Evolutionary conservation across 1,140 invertebrate species (phyloP), one percentile per base, ranked within the genome.

Genomic region (Aphidius ervi): DNA sequence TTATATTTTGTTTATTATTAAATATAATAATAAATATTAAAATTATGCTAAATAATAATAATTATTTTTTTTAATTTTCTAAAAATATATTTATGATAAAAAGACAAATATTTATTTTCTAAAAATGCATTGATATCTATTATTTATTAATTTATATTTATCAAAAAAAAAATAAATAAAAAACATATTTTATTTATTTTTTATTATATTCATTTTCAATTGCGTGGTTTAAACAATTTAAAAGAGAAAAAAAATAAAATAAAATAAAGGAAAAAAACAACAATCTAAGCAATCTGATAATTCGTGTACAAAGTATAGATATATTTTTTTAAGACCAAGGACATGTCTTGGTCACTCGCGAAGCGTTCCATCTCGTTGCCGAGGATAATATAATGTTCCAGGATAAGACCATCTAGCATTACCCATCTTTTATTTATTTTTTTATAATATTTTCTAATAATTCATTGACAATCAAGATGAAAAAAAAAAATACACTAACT

Each of bases 291-390:
- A 56, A 58, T 43, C 45, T 57, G 31, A 42, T 57, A 47, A 31
- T 42, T 46, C 43, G 52, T 54, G 52, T 42, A 54, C 52, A 49
- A 47, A n/a, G 37, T 40, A 56, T 43, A 58, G 43, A 16, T n/a
- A 16, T 47, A n/a, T 9, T 48, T 48, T 62, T 58, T 59, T 61
- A 46, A 62, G 60, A 68, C 70, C 75, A 78, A 79, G 75, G 76
- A 75, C 74, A 57, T 16, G 42, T 48, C 45, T 56, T 48, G 52
- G 52, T 46, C 58, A 23, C 43, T 62, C 60, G 55, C 61, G 62
- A 67, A 65, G 56, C 76, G 77, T 79, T 80, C 77, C 76, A 72
- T 77, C 72, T 77, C 77, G 78, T 70, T 80, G 77, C 67, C 71
- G 75, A 71, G 75, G 74, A 80, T 80, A 80, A 80, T 80, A 65